Evolutionary conservation across 1,140 invertebrate genomes (phyloP).

Genomic region (Eulimnadia texana): DNA sequence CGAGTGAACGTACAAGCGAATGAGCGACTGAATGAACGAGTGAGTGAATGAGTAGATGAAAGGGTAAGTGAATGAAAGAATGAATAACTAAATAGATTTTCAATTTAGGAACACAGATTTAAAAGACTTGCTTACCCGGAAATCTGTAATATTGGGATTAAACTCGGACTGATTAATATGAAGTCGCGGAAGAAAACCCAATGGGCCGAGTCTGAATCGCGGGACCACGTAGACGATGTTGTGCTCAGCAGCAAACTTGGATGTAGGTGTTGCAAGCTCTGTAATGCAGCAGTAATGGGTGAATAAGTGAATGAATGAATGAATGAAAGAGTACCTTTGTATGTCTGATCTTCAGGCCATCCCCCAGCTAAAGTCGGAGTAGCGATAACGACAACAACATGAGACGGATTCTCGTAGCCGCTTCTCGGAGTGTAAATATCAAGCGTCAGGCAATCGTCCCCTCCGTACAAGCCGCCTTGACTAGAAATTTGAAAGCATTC

Average conservation of each 20-base stretch:
- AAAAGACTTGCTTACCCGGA: no score
- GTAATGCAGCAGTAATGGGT: slow-evolving; percentile 25
- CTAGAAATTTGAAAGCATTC: slow-evolving; percentile 49
- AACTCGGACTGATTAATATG: not conserved
- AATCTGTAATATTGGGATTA: not conserved
- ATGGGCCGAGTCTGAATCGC: slow-evolving; percentile 41
- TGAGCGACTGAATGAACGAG: no score
- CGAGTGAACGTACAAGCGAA: no score
- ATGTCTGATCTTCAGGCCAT: slow-evolving; percentile 38
- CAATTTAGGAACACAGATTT: no score
- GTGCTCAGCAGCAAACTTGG: slow-evolving; percentile 47
- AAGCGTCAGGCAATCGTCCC: slow-evolving; percentile 64
- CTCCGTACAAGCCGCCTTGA: slow-evolving; percentile 45
- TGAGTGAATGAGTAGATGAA: no score
- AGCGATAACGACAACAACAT: slow-evolving; percentile 66
- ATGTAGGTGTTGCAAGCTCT: slow-evolving; percentile 38
- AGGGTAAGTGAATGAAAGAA: no score
- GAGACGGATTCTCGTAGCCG: slow-evolving; percentile 50
- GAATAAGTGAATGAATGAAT: no score
- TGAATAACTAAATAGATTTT: no score
- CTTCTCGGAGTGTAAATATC: slow-evolving; percentile 60
- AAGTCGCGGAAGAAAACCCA: slow-evolving; percentile 12
- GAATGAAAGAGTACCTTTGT: slow-evolving; percentile 4
- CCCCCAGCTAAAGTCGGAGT: slow-evolving; percentile 58
- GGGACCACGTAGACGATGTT: slow-evolving; percentile 70